Base-by-base conservation (phyloP, 2,888 invertebrate genomes). In the Strigamia crassipes region DNA sequence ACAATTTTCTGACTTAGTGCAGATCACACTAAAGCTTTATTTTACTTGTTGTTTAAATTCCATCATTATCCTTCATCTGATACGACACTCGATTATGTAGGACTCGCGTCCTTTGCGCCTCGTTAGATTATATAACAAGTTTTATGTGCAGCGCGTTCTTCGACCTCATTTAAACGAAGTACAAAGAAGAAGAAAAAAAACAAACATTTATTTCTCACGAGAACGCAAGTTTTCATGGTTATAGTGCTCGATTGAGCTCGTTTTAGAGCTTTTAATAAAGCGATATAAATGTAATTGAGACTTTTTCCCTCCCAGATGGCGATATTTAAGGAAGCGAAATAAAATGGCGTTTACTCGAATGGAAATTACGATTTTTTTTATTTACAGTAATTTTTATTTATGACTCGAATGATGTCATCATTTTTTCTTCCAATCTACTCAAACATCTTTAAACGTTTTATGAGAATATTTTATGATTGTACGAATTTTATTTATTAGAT, bases 1-100 rank as follows among this genome's bases (percentile, higher is more conserved):
- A 56, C 56, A 56, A 56, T 56, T 56, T 56, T 56, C 56, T 56
- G 56, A 56, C 56, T 56, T 56, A 56, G 56, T 21, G 56, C 56
- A 56, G 56, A 56, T 56, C 56, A 56, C 56, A 56, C 56, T 56
- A 56, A 56, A 56, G 56, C 56, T 56, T 56, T 56, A 56, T 56
- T 56, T 51, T 56, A 56, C 56, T 56, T 56, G 56, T 56, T 56
- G 56, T 56, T 56, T 56, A 56, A 56, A 56, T 56, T 56, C 56
- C 56, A 18, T 56, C 56, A 56, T 56, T 56, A 56, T 56, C 56
- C 56, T 56, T 21, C 56, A 56, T 56, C 56, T 56, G 56, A 56
- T 56, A 56, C 56, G 56, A 56, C 56, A 56, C 56, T 56, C 56
- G 56, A 56, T 56, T 56, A 56, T 56, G 56, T 56, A 56, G 56